Evolutionary conservation across 1,140 invertebrate genomes (phyloP), one percentile per base, ranked within the genome.

Genomic region (Trichonephila inaurata): DNA sequence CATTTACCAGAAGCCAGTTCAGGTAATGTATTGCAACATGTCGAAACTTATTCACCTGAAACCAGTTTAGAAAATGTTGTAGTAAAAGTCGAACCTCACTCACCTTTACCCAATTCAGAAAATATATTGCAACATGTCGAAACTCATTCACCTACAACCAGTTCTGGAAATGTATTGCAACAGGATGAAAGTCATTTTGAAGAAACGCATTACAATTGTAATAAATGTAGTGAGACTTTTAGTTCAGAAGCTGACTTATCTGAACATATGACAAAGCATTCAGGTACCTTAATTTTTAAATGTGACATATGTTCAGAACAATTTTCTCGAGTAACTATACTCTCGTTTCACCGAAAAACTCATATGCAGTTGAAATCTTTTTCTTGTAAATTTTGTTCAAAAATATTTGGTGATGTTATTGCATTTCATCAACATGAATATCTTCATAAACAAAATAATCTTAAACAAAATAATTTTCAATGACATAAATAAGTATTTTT

Each of bases 401-500:
- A 77, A 40, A 40, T 77, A 33, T 77, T 77, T 77, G 33, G 16
- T 77, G 72, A 77, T 77, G 28, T 77, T 40, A 77, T 77, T 18
- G 72, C 33, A 77, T 77, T 77, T 40, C 12, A 2, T 14, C 24
- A 77, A 12, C 72, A 77, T 40, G 72, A 77, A 77, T 6, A 4
- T 69, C 66, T 69, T 69, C 66, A 69, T 24, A 28, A 10, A 69
- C n/a, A 69, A 24, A 28, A 12, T 69, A 69, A 24, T 24, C 1
- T 10, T 24, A 28, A 10, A 69, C n/a, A 28, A 24, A 28, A 12
- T 69, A 69, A 24, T 24, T 0, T 10, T 28, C n/a, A 0, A 69
- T 8, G 3, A 24, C 12, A 69, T 14, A 12, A 69, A 69, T 69
- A n/a, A 0, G 21, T 14, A 28, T 24, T 69, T 69, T 24, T 69